These are phyloP conservation scores for Merops nubicus DNA, from an alignment of 2,113 vertebrate genomes.

Conservation along the genomic window DNA sequence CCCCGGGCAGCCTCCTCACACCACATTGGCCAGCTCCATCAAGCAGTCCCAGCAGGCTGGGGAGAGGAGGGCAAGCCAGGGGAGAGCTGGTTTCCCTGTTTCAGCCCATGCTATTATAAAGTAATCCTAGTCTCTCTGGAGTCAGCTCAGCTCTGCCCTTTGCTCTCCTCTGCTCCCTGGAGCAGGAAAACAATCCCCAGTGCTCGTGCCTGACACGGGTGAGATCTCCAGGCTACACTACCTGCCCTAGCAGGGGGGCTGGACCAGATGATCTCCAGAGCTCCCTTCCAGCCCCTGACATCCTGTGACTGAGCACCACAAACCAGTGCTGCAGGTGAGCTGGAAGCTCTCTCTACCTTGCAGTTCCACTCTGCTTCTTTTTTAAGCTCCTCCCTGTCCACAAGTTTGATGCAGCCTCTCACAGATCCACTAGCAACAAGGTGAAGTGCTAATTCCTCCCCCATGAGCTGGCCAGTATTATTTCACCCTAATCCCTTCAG, in stretches of 20 bases:
- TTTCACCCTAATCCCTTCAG: not conserved
- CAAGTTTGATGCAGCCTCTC: not conserved
- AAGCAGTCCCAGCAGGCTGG: rapidly evolving
- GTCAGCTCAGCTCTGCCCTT: not conserved
- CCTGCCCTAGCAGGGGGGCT: not conserved
- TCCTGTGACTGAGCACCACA: not conserved
- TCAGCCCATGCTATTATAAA: not conserved
- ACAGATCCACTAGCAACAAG: not conserved
- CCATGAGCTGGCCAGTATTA: not conserved
- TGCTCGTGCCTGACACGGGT: rapidly evolving
- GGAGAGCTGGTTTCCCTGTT: not conserved
- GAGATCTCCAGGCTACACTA: rapidly evolving
- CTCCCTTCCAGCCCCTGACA: not conserved
- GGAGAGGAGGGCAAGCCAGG: not conserved
- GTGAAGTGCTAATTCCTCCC: not conserved
- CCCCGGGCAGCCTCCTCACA: not conserved
- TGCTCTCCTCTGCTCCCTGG: not conserved
- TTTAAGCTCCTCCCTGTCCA: not conserved
- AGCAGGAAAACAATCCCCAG: not conserved
- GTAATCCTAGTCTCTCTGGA: not conserved
- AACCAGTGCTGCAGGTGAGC: not conserved
- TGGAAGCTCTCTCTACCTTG: not conserved
- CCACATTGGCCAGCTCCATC: not conserved
- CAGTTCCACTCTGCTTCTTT: not conserved
- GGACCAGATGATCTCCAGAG: not conserved